Base-by-base conservation (phyloP, 1,140 invertebrate genomes). In the Nasonia giraulti region DNA sequence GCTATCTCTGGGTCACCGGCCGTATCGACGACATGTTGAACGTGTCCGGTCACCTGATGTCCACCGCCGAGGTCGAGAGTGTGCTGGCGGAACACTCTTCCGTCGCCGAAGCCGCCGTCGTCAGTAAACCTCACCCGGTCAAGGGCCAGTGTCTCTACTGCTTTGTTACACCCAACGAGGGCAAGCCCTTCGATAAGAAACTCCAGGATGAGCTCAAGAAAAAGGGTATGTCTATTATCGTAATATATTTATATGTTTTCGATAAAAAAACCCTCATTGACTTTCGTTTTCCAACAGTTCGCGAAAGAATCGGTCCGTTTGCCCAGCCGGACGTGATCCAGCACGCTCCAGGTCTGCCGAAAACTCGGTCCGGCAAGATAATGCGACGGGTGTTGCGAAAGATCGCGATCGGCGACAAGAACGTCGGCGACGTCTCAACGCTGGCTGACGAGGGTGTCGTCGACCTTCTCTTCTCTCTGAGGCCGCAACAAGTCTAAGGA, bases 1-100 rank as follows among this genome's bases (percentile, higher is more conserved):
- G 98, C 3, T 99, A 99, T 92, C 93, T 99, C 23, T 99, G 98
- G 98, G 96, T 99, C 31, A 99, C 98, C 2, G 99, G 99, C 0
- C 95, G 99, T 77, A 97, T 99, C 20, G 99, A 99, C 92, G 99
- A 99, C 90, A 98, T 99, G 97, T 93, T 99, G 77, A 99, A 99
- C 92, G 98, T 99, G 1, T 99, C 98, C 2, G 99, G 99, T 0
- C 99, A 99, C 93, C 93, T 99, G 27, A 96, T 99, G 95, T 99
- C 98, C 81, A 99, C 99, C 0, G 97, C 99, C 0, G 98, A 99
- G 94, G 96, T 98, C 0, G 98, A 99, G 93, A 97, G 97, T 17
- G 97, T 98, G 7, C 93, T 99, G 4, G 96, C 97, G 0, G 97
- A 97, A 89, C 97, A 98, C 90, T 90, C 93, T 6, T 94, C 94